phyloP scores from a whole-genome alignment of 1,140 invertebrate genomes.

The Leptonema lineaticorne region DNA sequence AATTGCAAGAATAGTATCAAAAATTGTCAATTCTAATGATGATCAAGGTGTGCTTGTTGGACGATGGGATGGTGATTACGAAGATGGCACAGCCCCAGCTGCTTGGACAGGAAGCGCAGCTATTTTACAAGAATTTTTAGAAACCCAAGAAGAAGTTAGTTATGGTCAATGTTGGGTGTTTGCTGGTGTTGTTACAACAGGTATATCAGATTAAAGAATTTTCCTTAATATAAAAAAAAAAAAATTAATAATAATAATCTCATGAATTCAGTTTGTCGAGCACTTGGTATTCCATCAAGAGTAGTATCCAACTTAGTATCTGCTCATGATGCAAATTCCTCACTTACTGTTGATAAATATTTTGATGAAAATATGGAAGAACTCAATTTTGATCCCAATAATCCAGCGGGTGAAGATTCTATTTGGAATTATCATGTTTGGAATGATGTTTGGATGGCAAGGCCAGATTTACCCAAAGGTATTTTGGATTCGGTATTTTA shows the following conservation, averaged over 20 bases:
- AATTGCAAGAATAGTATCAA: slow-evolving; percentile 69
- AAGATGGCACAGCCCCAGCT: slow-evolving; percentile 65
- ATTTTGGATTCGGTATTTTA: slow-evolving; percentile 20
- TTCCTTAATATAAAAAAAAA: too few species aligned
- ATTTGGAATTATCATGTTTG: slow-evolving; percentile 81
- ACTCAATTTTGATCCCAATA: slow-evolving; percentile 59
- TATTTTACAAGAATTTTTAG: slow-evolving; percentile 64
- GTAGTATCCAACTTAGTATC: slow-evolving; percentile 73
- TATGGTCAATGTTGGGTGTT: slow-evolving; percentile 83
- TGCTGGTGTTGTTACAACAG: slow-evolving; percentile 67
- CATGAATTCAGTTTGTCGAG: slow-evolving; percentile 61
- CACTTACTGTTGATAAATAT: slow-evolving; percentile 74
- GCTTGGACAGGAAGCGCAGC: slow-evolving; percentile 67
- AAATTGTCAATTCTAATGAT: slow-evolving; percentile 72
- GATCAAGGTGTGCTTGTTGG: slow-evolving; percentile 69
- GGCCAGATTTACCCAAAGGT: slow-evolving; percentile 67
- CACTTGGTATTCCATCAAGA: slow-evolving; percentile 69
- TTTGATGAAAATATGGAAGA: slow-evolving; percentile 63
- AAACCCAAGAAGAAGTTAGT: slow-evolving; percentile 61
- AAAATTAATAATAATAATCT: slow-evolving; percentile 14
- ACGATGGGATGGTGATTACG: slow-evolving; percentile 72
- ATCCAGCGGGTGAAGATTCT: slow-evolving; percentile 58
- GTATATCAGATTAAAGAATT: slow-evolving; percentile 50
- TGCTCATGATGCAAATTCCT: slow-evolving; percentile 70
- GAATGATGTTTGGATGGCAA: slow-evolving; percentile 76